Evolutionary conservation across 1,140 invertebrate genomes (phyloP).

Genomic region (Heliothis subflexa): DNA sequence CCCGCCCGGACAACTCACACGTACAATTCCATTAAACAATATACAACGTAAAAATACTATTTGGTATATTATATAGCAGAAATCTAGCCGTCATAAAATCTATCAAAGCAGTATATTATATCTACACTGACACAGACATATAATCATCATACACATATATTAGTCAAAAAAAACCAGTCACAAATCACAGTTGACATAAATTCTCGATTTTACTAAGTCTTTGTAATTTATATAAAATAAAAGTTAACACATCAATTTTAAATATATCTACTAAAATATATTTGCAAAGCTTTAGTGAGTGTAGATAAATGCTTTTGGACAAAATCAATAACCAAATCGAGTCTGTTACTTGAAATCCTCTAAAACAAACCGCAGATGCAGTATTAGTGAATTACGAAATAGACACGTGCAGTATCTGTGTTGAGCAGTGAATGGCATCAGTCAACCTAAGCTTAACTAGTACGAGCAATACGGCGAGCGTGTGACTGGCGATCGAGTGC

Average conservation of each 20-base stretch:
- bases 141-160: slow-evolving; percentile 81
- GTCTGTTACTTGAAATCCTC: slow-evolving; percentile 30
- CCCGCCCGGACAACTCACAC: slow-evolving; percentile 60
- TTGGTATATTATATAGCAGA: slow-evolving; percentile 85
- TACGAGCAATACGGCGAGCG: slow-evolving; percentile 15
- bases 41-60: slow-evolving; percentile 86
- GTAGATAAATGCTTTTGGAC: slow-evolving; percentile 75
- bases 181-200: slow-evolving; percentile 86
- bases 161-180: slow-evolving; percentile 85
- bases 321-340: slow-evolving; percentile 47
- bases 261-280: slow-evolving; percentile 64
- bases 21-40: slow-evolving; percentile 81
- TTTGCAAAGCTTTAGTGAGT: slow-evolving; percentile 67
- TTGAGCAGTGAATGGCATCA: slow-evolving; percentile 59
- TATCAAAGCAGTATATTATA: slow-evolving; percentile 80
- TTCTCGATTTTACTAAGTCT: slow-evolving; percentile 85
- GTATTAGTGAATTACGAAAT: slow-evolving; percentile 48
- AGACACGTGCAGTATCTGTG: slow-evolving; percentile 38
- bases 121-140: slow-evolving; percentile 77
- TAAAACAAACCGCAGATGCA: slow-evolving; percentile 35
- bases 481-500: slow-evolving; percentile 22
- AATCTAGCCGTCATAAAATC: slow-evolving; percentile 82
- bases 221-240: slow-evolving; percentile 80
- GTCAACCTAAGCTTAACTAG: slow-evolving; percentile 41
- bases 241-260: slow-evolving; percentile 77